These are phyloP conservation scores for Schizopygopsis pylzovi DNA, from an alignment of 2,797 vertebrate genomes.

Conservation along the genomic window DNA sequence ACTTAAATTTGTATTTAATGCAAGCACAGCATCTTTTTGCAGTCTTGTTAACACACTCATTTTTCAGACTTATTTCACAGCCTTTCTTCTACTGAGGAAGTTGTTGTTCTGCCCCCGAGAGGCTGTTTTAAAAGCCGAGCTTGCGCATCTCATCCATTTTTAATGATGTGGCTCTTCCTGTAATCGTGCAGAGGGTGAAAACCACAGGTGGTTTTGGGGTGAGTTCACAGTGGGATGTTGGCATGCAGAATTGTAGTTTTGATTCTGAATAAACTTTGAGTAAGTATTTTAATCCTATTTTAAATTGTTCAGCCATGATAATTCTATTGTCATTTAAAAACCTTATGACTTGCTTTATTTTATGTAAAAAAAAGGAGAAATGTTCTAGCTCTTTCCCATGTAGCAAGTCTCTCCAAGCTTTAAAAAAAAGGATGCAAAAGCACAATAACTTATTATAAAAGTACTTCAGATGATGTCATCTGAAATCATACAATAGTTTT, in stretches of 20 bases:
- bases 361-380: not conserved
- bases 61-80: slow-evolving; percentile 48
- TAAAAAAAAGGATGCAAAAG: not conserved
- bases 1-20: not conserved
- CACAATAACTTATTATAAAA: not conserved
- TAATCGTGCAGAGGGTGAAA: slow-evolving; percentile 27
- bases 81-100: slow-evolving; percentile 66
- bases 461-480: not conserved
- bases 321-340: not conserved
- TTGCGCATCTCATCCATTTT: slow-evolving; percentile 66
- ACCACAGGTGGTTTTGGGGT: not conserved
- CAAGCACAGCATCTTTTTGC: slow-evolving; percentile 10
- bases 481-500: not conserved
- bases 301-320: too few relatives aligned
- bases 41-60: slow-evolving; percentile 32
- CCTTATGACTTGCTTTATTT: not conserved
- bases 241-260: not conserved
- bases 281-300: too few relatives aligned
- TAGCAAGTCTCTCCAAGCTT: not conserved
- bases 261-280: not conserved
- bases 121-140: slow-evolving; percentile 61
- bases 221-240: not conserved
- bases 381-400: not conserved
- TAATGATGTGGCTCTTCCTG: slow-evolving; percentile 56
- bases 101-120: slow-evolving; percentile 63